Conservation (phyloP, 2,113 vertebrate species). For the Ursus arctos region DNA sequence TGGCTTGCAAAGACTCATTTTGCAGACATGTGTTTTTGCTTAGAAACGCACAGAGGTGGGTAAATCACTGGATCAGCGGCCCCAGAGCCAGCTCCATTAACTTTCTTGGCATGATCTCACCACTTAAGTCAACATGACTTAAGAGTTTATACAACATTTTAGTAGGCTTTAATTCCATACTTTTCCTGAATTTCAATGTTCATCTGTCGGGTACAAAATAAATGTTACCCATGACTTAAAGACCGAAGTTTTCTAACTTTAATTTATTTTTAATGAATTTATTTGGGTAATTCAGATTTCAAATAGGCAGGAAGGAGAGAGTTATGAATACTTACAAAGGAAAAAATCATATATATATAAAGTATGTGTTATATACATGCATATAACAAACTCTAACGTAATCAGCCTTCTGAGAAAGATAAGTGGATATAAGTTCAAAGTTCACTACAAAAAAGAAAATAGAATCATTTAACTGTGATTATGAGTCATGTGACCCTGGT, state of each 20-base stretch:
- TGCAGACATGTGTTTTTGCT: constrained; percentile 86
- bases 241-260: constrained; percentile 66
- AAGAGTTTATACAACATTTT: constrained; percentile 87
- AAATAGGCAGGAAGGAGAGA: constrained; percentile 50
- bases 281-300: constrained; percentile 66
- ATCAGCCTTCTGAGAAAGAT: constrained; percentile 54
- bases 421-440: constrained; percentile 60
- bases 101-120: constrained; percentile 87
- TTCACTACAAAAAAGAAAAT: constrained; percentile 65
- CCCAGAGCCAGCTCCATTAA: constrained; percentile 82
- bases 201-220: constrained; percentile 72
- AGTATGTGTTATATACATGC: neutral
- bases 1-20: constrained; percentile 76
- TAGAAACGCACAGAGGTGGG: constrained; percentile 85
- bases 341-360: neutral
- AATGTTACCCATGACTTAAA: constrained; percentile 50
- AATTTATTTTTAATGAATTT: constrained; percentile 75
- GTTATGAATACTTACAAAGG: constrained; percentile 34
- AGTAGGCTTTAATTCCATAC: constrained; percentile 84
- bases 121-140: constrained; percentile 87
- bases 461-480: constrained; percentile 18
- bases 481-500: neutral
- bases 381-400: constrained; percentile 11
- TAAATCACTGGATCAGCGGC: constrained; percentile 83
- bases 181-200: constrained; percentile 83